Evolutionary conservation across 2,888 invertebrate species (phyloP).

Genomic region (Calliopum simillimum): DNA sequence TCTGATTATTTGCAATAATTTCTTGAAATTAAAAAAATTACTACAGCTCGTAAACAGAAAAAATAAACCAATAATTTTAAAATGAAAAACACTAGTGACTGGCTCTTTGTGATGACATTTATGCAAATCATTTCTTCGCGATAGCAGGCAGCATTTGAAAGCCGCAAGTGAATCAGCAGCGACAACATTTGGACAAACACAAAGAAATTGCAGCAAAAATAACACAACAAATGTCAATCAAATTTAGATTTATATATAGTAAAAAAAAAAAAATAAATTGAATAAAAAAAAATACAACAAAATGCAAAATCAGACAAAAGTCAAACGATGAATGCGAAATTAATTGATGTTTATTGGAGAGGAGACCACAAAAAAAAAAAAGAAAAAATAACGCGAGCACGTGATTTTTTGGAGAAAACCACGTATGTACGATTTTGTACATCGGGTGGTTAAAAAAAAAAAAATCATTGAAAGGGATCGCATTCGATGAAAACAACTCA

Average conservation of each 20-base stretch:
- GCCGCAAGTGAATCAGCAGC: conserved; percentile 3
- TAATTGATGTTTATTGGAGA: conserved; percentile 24
- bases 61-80: not conserved
- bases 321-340: conserved; percentile 23
- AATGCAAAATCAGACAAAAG: not conserved
- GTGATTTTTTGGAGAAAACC: conserved; percentile 6
- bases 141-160: not conserved
- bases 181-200: conserved; percentile 8
- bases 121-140: conserved; percentile 28
- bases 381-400: conserved; percentile 1
- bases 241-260: not conserved
- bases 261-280: not conserved
- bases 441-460: not conserved
- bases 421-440: not conserved
- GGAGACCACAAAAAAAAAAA: too few relatives aligned
- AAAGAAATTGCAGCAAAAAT: conserved; percentile 11
- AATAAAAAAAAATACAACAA: not conserved
- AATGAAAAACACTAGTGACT: too few relatives aligned
- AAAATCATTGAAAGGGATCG: too few relatives aligned
- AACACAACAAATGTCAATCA: conserved; percentile 22
- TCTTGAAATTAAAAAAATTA: not conserved
- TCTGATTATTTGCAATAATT: too few relatives aligned
- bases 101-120: conserved; percentile 25
- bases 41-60: not conserved
- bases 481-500: too few relatives aligned